phyloP scores from a whole-genome alignment of 2,113 vertebrate species.

The Butorides virescens region DNA sequence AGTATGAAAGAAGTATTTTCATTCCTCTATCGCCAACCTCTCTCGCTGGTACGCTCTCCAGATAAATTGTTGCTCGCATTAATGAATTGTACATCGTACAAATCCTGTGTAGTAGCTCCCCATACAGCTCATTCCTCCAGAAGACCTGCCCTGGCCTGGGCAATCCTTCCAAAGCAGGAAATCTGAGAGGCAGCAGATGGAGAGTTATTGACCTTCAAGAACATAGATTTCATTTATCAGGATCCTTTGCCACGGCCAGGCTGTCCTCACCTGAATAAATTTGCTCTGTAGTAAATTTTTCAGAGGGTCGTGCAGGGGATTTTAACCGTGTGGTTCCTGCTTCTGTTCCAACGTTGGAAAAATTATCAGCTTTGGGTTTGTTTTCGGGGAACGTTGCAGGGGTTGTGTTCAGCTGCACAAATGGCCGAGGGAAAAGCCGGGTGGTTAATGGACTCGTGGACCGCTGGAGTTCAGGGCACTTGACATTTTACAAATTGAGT shows the following conservation, averaged over 20 bases:
- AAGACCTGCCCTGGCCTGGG: slow-evolving; percentile 42
- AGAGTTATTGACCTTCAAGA: slow-evolving; percentile 61
- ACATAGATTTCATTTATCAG: slow-evolving; percentile 49
- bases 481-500: neutral
- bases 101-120: slow-evolving; percentile 23
- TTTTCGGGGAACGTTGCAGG: neutral
- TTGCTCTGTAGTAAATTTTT: neutral
- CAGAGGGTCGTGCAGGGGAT: neutral
- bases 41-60: neutral
- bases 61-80: slow-evolving; percentile 30
- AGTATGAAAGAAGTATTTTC: slow-evolving; percentile 8
- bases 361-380: neutral
- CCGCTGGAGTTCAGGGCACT: neutral
- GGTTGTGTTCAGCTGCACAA: neutral
- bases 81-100: slow-evolving; percentile 28
- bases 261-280: slow-evolving; percentile 36
- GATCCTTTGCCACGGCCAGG: neutral
- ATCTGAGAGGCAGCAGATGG: slow-evolving; percentile 48
- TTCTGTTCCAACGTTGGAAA: neutral
- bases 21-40: neutral
- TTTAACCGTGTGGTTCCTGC: neutral
- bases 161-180: slow-evolving; percentile 53
- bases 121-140: slow-evolving; percentile 24
- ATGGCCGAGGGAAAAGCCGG: rapidly evolving
- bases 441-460: neutral